Evolutionary conservation across 2,113 vertebrate genomes (phyloP), one percentile per base, ranked within the genome.

Genomic region (Vanacampus margaritifer): DNA sequence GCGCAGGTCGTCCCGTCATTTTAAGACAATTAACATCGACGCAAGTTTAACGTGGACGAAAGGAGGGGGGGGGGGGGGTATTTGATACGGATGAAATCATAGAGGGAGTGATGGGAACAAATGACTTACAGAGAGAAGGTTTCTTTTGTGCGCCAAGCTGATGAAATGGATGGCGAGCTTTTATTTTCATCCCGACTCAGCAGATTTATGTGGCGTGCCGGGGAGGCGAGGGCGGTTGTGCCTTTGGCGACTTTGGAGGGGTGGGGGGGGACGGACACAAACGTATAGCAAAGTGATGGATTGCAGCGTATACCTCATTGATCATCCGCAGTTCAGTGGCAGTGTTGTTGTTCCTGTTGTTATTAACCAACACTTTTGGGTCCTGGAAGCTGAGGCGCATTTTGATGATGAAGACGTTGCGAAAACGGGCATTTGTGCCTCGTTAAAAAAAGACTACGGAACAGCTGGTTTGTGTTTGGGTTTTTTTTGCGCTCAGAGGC

Each of bases 201-300:
- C 80, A 84, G 82, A 86, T 85, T 85, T 84, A 81, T 83, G 84
- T 82, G 79, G 78, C 79, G 80, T 68, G 0, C 13, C 64, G 73
- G 63, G 70, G 78, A 81, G 75, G 76, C 72, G 69, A 68, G 79
- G 72, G 69, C 71, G 68, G 43, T 66, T 76, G 73, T 60, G 67
- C 61, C 76, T 72, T 36, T 21, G 36, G 54, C 43, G 43, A 13
- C 39, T 5, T 7, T 26, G 54, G 26, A 26, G 54, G 1, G 26
- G 54, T 19, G 14, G 26, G 46, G 46, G 46, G 46, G 48, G 21
- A 46, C n/a, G 21, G 76, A 79, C 82, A 78, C 65, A 71, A 84
- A 76, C 60, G 79, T 75, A 78, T 76, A 70, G 77, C 63, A 57
- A 57, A 76, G 66, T 89, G 89, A 89, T 87, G 75, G 79, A 90